phyloP scores from a whole-genome alignment of 2,113 vertebrate species.

The Epinephelus fuscoguttatus region DNA sequence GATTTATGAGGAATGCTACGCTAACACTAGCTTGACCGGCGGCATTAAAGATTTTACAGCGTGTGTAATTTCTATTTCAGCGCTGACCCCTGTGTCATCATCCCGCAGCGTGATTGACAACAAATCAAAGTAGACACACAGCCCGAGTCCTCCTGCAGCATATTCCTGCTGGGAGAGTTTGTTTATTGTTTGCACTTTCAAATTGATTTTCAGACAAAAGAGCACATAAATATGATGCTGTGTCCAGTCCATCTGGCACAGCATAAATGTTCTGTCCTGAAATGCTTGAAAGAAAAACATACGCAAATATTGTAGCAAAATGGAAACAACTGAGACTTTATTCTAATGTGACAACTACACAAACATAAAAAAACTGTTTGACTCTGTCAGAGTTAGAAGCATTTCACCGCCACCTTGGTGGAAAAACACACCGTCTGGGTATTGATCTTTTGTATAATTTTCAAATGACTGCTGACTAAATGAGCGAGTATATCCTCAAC shows the following conservation, averaged over 20 bases:
- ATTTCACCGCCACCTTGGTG: neutral
- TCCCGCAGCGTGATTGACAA: neutral
- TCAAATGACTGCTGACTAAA: conserved; percentile 33
- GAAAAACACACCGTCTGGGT: neutral
- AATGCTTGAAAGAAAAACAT: neutral
- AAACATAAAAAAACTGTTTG: neutral
- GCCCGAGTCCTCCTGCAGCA: neutral
- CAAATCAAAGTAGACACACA: neutral
- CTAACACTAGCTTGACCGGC: neutral
- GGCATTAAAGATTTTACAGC: neutral
- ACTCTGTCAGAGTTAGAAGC: neutral
- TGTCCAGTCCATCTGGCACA: neutral
- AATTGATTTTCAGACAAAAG: neutral
- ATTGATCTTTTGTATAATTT: conserved; percentile 18
- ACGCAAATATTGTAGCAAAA: neutral
- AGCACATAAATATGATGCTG: neutral
- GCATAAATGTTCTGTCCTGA: neutral
- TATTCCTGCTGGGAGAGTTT: neutral
- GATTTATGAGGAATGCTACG: neutral
- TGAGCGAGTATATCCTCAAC: conserved; percentile 40
- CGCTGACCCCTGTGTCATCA: neutral
- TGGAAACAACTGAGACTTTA: neutral
- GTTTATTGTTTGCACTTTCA: neutral
- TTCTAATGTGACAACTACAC: neutral
- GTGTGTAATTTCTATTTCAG: neutral